A percentile compares a stretch with the other conserved stretches of the same genome.
These are phyloP conservation scores for Planiliza haematocheilus DNA, from an alignment of 2,113 vertebrate species.

Conservation along the genomic window DNA sequence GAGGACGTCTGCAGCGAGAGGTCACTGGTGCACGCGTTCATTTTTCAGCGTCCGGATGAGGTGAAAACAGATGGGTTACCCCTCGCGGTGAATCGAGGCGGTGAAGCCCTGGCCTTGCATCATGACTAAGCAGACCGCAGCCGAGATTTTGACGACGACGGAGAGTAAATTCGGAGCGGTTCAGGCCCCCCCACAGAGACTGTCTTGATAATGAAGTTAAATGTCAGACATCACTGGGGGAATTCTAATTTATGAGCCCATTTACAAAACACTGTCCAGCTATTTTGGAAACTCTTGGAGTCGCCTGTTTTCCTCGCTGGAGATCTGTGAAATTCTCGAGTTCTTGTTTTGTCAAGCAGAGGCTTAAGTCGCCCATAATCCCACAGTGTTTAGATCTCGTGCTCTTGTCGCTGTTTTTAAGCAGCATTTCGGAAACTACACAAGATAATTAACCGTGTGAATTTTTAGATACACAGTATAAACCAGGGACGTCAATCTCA, in stretches of 20 bases:
- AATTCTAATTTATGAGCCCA: conserved; percentile 41
- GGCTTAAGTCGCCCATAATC: conserved; percentile 9
- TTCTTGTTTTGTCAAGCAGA: conserved; percentile 33
- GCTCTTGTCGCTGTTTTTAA: not conserved
- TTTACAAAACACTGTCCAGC: conserved; percentile 45
- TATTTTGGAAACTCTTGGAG: conserved; percentile 64
- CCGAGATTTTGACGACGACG: too few relatives aligned
- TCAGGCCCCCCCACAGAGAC: conserved; percentile 23
- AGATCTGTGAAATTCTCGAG: not conserved
- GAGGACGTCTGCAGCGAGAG: conserved; percentile 52
- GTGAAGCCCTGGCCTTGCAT: conserved; percentile 46
- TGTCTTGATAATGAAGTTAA: conserved; percentile 54
- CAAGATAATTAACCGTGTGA: too few relatives aligned
- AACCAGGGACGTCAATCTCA: too few relatives aligned
- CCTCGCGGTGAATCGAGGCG: conserved; percentile 25
- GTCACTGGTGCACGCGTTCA: conserved; percentile 34
- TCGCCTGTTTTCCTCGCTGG: conserved; percentile 10
- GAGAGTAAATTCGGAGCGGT: not conserved
- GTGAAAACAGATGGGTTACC: conserved; percentile 70
- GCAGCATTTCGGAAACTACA: too few relatives aligned
- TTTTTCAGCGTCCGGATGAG: conserved; percentile 46
- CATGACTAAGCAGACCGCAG: conserved; percentile 47
- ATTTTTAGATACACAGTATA: too few relatives aligned
- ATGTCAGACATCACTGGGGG: conserved; percentile 46
- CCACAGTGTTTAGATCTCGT: conserved; percentile 18